A percentile compares a stretch with the other conserved stretches of the same genome.
These are phyloP conservation scores for Meloe dianella DNA, from an alignment of 2,888 invertebrate genomes.

Conservation along the genomic window DNA sequence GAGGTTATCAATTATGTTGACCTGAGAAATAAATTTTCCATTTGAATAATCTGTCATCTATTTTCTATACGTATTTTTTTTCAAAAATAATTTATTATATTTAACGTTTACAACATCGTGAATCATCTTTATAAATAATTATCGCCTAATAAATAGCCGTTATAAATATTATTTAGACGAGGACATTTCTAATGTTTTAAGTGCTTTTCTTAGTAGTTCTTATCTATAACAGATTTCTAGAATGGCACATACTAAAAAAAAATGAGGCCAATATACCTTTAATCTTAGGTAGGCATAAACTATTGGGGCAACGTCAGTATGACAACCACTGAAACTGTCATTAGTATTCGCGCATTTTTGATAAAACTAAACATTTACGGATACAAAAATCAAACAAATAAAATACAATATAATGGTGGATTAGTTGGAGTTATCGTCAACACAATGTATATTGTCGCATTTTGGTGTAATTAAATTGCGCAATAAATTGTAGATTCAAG, in stretches of 20 bases:
- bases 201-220: constrained; percentile 29
- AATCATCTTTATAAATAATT: constrained; percentile 34
- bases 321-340: too few relatives aligned
- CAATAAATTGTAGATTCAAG: neutral
- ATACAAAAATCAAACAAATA: too few relatives aligned
- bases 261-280: neutral
- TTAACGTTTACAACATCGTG: constrained; percentile 18
- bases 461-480: neutral
- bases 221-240: constrained; percentile 18
- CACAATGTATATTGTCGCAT: neutral
- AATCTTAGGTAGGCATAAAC: too few relatives aligned
- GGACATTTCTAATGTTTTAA: constrained; percentile 29
- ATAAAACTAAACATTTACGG: too few relatives aligned
- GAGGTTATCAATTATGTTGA: neutral
- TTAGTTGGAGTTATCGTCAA: too few relatives aligned
- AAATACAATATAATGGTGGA: too few relatives aligned
- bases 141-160: constrained; percentile 27
- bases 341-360: too few relatives aligned
- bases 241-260: neutral
- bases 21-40: neutral
- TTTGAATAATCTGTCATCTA: neutral
- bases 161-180: constrained; percentile 26
- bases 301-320: too few relatives aligned
- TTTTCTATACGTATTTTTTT: neutral
- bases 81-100: constrained; percentile 8